Evolutionary conservation across 2,888 invertebrate species (phyloP), one percentile per base, ranked within the genome.

Genomic region (Cataglyphis livida): DNA sequence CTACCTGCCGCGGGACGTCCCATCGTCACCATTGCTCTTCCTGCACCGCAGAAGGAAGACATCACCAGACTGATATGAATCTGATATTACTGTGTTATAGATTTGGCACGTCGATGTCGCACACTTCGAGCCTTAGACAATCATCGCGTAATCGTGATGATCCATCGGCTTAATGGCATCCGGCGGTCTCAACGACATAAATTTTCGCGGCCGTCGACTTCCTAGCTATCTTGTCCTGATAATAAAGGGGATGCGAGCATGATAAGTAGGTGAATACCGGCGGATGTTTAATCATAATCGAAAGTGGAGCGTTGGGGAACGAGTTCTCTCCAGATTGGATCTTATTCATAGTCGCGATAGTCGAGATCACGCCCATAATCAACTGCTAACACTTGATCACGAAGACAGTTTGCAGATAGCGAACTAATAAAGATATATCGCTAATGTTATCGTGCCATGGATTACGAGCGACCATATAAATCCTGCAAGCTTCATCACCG

Each of bases 381-480:
- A 73, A 78, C 44, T 73, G 44, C 32, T 18, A 73, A 73, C 59
- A 59, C 78, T 79, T 44, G 78, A 79, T 79, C 78, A 79, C 74
- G 59, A 73, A 74, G 74, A 79, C 78, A 79, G 78, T 79, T 73
- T n/a, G 59, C 25, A 79, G 78, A 79, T 79, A 79, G 78, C 78
- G 28, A 32, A 44, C 59, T 79, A 79, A 79, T 79, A 79, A 79
- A 79, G 78, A 79, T n/a, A 35, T 74, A 79, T 79, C 44, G 74
- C 78, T 79, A 74, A 59, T 74, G 74, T 79, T 59, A 79, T 79
- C 78, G 35, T 32, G 44, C 44, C 59, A 25, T 54, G 59, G 44
- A 79, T 71, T 78, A 78, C 73, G 73, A 79, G 59, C 59, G 44
- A 54, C 10, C 35, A 12, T 35, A 78, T 73, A 74, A 59, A 79